These are phyloP conservation scores for Meriones unguiculatus DNA, from an alignment of 2,113 vertebrate species.

Conservation along the genomic window DNA sequence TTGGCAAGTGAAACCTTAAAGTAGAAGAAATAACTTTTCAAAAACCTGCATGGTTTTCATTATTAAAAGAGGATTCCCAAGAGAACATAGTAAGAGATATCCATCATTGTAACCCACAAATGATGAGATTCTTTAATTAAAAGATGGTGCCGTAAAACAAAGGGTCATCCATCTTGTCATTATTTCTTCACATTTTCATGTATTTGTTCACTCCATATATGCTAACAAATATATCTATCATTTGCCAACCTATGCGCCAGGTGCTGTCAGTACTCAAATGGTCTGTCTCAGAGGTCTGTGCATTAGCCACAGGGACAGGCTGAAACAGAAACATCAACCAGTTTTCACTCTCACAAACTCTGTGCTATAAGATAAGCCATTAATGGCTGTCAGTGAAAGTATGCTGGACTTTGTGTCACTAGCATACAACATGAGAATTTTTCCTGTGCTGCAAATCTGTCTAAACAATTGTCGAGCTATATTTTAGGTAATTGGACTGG, in stretches of 20 bases:
- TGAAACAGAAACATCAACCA: background rate
- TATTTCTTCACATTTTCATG: background rate
- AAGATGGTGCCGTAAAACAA: background rate
- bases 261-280: background rate
- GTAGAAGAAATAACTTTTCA: background rate
- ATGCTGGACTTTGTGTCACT: too few species aligned
- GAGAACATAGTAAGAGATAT: background rate
- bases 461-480: too few species aligned
- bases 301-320: background rate
- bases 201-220: background rate
- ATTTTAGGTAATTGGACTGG: too few species aligned
- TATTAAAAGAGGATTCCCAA: constrained; percentile 24
- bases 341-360: background rate
- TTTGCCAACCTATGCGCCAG: background rate
- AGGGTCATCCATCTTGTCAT: background rate
- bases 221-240: background rate
- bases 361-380: background rate
- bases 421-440: too few species aligned
- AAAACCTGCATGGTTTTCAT: background rate
- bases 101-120: background rate
- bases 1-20: background rate
- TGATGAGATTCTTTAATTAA: background rate
- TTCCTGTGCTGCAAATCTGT: too few species aligned
- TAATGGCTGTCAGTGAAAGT: too few species aligned
- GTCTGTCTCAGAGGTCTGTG: background rate